These are phyloP conservation scores for Setophaga kirtlandii DNA, from an alignment of 2,113 vertebrate genomes.

Conservation along the genomic window DNA sequence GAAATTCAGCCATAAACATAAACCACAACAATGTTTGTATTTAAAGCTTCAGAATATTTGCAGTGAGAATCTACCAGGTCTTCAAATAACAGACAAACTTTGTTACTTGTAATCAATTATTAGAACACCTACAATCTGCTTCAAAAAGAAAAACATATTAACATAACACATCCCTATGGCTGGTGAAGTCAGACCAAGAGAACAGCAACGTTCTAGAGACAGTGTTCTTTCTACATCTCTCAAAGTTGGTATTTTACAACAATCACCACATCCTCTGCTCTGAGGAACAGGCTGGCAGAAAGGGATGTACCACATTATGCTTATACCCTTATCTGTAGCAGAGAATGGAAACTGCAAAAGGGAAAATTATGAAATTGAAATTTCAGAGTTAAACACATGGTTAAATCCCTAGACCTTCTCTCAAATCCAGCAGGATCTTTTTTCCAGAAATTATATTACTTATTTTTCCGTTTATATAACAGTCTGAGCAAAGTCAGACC, in stretches of 20 bases:
- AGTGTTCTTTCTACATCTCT: accelerated
- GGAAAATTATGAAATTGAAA: not conserved
- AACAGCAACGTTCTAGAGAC: not conserved
- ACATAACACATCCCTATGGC: not conserved
- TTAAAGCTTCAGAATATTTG: not conserved
- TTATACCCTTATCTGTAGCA: not conserved
- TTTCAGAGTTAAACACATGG: not conserved
- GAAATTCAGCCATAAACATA: not conserved
- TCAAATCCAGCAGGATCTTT: not conserved
- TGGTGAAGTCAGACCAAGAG: not conserved
- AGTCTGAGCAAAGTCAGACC: not conserved
- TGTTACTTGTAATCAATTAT: not conserved
- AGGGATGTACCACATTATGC: not conserved
- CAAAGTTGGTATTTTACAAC: not conserved
- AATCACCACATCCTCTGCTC: not conserved
- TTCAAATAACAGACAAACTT: not conserved
- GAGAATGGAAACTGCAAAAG: not conserved
- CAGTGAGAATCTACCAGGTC: not conserved
- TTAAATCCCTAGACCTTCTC: not conserved
- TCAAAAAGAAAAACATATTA: not conserved
- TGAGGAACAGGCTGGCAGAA: not conserved
- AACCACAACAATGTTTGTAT: not conserved
- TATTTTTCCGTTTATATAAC: not conserved
- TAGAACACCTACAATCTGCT: not conserved
- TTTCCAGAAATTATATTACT: not conserved